Evolutionary conservation across 2,113 vertebrate genomes (phyloP), one percentile per base, ranked within the genome.

Genomic region (Misgurnus mizolepis): DNA sequence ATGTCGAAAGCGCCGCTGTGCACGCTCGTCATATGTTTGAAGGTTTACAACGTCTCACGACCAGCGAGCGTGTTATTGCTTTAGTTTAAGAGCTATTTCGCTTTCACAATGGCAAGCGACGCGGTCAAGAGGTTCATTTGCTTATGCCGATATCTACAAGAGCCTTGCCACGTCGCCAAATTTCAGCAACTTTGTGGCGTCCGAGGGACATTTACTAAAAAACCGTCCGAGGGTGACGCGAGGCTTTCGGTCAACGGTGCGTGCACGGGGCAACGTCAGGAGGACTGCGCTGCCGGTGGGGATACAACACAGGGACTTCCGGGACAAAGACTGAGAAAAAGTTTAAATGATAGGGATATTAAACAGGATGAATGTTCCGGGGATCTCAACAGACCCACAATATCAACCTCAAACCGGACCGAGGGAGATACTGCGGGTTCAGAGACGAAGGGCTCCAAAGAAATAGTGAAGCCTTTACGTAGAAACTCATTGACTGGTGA

Each of bases 111-210:
- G 91, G 89, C 87, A 14, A 89, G 34, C 55, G 87, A 78, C 53
- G 67, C 82, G 4, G 76, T 89, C 8, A 76, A 83, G 58, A 79
- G 70, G 41, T 90, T 93, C 34, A 71, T 88, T 0, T 88, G 75
- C 74, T 88, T 95, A 81, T 93, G 91, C 18, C 81, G 85, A 55
- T 88, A 90, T 72, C 89, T 99, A 58, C 96, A 96, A 79, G 95
- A 98, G 53, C 95, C 97, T n/a, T 75, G 89, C 72, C 94, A 93
- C 85, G 97, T 99, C 40, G 97, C 96, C 49, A 83, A 89, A 55
- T 99, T 99, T 89, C 97, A 98, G 83, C 88, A 88, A 15, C 82
- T 97, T 0, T 98, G 97, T 89, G 97, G 97, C n/a, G 94, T 98
- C 70, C 90, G 91, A 77, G 92, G 90, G 7, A 91, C 93, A 0